These are phyloP conservation scores for Pachliopta kotzebuea DNA, from an alignment of 2,888 invertebrate species.

Conservation along the genomic window DNA sequence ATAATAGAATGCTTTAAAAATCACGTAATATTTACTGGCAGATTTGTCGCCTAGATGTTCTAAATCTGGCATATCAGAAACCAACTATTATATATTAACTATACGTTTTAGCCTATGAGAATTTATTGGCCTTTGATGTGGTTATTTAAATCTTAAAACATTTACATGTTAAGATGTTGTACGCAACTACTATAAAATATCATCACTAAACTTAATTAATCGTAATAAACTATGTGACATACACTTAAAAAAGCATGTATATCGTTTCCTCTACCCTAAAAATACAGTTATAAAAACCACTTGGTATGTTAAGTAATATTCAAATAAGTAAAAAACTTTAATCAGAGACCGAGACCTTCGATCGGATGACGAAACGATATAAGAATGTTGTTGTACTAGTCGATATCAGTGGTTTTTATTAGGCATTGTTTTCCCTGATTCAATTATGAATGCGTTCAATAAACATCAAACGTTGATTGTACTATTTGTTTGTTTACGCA, in stretches of 20 bases:
- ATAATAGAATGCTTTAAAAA: background rate
- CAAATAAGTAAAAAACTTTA: background rate
- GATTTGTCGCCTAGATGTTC: background rate
- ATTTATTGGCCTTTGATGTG: background rate
- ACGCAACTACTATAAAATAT: background rate
- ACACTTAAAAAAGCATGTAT: too few species aligned
- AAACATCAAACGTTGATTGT: constrained; percentile 25
- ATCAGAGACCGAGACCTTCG: constrained; percentile 8
- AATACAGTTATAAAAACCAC: too few species aligned
- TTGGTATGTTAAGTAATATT: background rate
- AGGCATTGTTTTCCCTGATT: constrained; percentile 31
- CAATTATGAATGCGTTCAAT: constrained; percentile 29
- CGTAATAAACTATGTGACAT: background rate
- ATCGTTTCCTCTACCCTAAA: too few species aligned
- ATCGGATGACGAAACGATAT: constrained; percentile 17
- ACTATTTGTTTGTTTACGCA: constrained; percentile 28
- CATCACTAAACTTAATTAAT: background rate
- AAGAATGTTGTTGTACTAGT: constrained; percentile 25
- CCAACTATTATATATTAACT: too few species aligned
- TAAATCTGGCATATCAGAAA: background rate
- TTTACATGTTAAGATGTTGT: background rate
- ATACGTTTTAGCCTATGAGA: background rate
- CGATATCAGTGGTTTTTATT: constrained; percentile 27
- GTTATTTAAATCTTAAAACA: background rate
- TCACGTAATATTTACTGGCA: background rate